Evolutionary conservation across 1,140 invertebrate genomes (phyloP).

Genomic region (Diorhabda sublineata): DNA sequence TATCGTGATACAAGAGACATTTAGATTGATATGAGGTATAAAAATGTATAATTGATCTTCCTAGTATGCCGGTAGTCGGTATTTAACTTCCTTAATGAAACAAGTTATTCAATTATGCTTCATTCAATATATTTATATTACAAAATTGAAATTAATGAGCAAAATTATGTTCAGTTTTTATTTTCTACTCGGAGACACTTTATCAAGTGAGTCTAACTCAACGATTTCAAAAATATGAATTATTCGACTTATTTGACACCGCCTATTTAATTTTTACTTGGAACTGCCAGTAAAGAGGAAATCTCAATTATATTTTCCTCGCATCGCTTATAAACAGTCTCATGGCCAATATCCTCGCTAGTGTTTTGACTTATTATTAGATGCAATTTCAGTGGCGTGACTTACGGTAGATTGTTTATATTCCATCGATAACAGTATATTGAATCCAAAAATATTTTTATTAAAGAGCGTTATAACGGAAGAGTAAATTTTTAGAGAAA

Average conservation of each 20-base stretch:
- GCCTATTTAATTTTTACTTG: conserved; percentile 5
- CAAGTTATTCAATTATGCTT: no score
- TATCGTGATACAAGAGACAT: no score
- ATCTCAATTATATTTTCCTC: conserved; percentile 12
- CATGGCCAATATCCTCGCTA: conserved; percentile 14
- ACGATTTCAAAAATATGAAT: neutral
- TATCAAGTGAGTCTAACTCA: neutral
- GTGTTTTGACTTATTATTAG: conserved; percentile 17
- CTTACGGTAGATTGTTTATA: neutral
- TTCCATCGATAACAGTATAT: no score
- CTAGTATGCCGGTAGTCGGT: no score
- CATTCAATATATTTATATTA: neutral
- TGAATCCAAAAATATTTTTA: no score
- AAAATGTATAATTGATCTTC: no score
- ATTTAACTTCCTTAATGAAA: no score
- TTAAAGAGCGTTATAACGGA: no score
- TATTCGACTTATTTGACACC: conserved; percentile 2
- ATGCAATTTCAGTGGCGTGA: conserved; percentile 8
- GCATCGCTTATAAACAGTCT: conserved; percentile 12
- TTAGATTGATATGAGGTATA: no score
- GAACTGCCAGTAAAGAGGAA: conserved; percentile 11
- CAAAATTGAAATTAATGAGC: neutral
- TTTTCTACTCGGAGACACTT: neutral
- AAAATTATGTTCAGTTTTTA: neutral
- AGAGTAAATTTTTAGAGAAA: no score